These are phyloP conservation scores for Exocentrus adspersus DNA, from an alignment of 2,888 invertebrate species.

Conservation along the genomic window DNA sequence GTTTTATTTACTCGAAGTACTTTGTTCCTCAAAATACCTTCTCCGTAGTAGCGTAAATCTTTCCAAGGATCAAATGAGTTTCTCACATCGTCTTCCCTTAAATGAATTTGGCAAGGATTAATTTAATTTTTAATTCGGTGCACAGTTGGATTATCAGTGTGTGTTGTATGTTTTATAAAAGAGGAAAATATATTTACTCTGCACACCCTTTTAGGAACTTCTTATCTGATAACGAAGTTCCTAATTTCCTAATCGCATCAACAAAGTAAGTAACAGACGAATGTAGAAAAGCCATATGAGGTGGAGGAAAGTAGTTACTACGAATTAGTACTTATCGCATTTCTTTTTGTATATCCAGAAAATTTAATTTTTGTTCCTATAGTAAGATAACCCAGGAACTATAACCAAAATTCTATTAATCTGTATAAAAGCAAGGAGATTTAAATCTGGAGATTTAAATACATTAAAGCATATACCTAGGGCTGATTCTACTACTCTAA, in stretches of 20 bases:
- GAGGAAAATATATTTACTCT: conserved; percentile 13
- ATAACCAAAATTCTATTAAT: too few relatives aligned
- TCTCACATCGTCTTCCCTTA: conserved; percentile 7
- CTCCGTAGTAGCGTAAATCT: background rate
- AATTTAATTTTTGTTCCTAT: too few relatives aligned
- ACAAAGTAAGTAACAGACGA: background rate
- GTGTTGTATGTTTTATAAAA: conserved; percentile 8
- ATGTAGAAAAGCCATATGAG: background rate
- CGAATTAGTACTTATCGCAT: too few relatives aligned
- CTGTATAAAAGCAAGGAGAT: too few relatives aligned
- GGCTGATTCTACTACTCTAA: too few relatives aligned
- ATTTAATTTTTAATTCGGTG: conserved; percentile 9
- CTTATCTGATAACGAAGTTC: conserved; percentile 10
- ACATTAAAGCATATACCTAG: too few relatives aligned
- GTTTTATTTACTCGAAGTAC: too few relatives aligned
- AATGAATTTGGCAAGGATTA: conserved; percentile 6
- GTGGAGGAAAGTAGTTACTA: too few relatives aligned
- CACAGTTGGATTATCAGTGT: conserved; percentile 11
- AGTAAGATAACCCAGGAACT: too few relatives aligned
- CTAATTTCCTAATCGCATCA: conserved; percentile 12
- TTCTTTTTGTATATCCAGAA: too few relatives aligned
- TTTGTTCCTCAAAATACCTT: background rate
- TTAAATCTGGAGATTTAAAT: too few relatives aligned
- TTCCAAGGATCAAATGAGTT: background rate
- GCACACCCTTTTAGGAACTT: conserved; percentile 8